Conservation (phyloP, 2,888 invertebrate genomes). For the Lochmaea capreae region DNA sequence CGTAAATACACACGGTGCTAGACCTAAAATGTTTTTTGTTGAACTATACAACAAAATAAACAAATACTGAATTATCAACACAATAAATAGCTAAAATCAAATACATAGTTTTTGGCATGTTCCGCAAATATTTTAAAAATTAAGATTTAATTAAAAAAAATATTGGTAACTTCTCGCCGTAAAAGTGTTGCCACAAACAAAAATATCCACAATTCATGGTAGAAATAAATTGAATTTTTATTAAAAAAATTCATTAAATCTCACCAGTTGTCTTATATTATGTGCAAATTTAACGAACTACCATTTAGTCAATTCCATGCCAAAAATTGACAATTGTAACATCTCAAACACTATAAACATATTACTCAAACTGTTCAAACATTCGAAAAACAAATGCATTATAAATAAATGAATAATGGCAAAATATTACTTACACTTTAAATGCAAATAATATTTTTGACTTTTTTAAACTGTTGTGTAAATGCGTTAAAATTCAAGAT, state of each 20-base stretch:
- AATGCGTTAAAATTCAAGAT: conserved; percentile 1
- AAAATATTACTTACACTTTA: neutral
- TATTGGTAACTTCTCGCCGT: neutral
- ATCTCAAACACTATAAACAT: neutral
- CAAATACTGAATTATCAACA: conserved; percentile 16
- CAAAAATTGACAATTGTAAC: too few relatives aligned
- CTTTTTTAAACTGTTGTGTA: neutral
- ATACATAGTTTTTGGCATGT: conserved; percentile 11
- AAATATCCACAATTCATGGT: neutral
- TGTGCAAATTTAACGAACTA: neutral
- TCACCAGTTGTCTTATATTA: neutral
- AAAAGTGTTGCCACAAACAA: neutral
- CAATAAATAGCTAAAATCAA: conserved; percentile 8
- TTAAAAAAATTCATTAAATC: neutral
- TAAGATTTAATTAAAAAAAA: neutral
- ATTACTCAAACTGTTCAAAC: neutral
- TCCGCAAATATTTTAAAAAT: conserved; percentile 9
- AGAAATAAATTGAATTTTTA: neutral
- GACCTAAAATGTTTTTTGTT: conserved; percentile 5
- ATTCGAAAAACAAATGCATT: neutral
- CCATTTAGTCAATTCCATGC: neutral
- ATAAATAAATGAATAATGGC: neutral
- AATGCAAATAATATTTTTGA: neutral
- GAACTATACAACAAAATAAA: conserved; percentile 11
- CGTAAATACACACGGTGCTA: neutral